Evolutionary conservation across 1,140 invertebrate species (phyloP), one percentile per base, ranked within the genome.

Genomic region (Latrodectus geometricus): DNA sequence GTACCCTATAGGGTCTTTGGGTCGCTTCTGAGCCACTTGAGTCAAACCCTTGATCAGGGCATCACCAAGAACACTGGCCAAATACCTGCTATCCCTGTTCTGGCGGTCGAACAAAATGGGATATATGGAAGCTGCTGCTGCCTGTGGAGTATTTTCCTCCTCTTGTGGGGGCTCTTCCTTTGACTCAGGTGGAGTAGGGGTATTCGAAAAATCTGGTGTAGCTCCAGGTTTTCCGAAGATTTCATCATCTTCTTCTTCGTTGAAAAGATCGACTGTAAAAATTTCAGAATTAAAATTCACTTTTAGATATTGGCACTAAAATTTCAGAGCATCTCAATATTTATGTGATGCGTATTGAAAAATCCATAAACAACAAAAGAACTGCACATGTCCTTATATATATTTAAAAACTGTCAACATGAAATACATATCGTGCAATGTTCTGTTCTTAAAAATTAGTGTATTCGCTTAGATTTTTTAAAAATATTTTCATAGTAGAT

Each of bases 1-100:
- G 90, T 95, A 96, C 4, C 94, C 94, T 21, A 97, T 94, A 0
- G 96, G 96, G 91, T 97, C 95, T 86, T 94, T 93, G 9, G 96
- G 96, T 87, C 95, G 93, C 85, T 93, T 93, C 86, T 95, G 94
- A 72, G 95, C 95, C 69, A 97, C 95, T 92, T 97, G 95, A 23
- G 95, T 95, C 79, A 97, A 91, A 87, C 95, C 96, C 93, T 95
- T 95, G 61, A 78, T 21, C 80, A 97, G 92, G 70, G 96, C 96
- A 93, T 96, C 95, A 69, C 95, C 96, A 48, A 97, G 92, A 88
- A 95, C 96, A 17, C 72, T 75, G 9, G 81, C 78, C 35, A 88
- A 21, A 52, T 88, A 88, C 7, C 73, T 17, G 17, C 81, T 79
- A 35, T 88, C 87, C n/a, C 73, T n/a, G 49, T 81, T 87, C 21